A percentile compares a stretch with the other conserved stretches of the same genome.
Evolutionary conservation across 2,797 vertebrate genomes (phyloP).

Genomic region (Saxicola maurus): DNA sequence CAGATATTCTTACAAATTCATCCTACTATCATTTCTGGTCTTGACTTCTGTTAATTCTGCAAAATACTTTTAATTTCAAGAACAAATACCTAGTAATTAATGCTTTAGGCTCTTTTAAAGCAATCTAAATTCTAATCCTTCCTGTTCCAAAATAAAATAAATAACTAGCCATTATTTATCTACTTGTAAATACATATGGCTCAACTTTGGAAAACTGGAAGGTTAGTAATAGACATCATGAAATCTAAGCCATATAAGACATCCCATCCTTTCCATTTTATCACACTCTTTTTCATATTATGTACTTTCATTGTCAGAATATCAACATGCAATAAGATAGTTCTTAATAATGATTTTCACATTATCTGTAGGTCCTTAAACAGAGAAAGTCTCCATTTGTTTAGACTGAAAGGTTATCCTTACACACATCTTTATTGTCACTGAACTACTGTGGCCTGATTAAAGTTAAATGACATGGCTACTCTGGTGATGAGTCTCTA

Average conservation of each 20-base stretch:
- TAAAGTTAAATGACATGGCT: constrained; percentile 5
- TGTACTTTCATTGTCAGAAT: neutral
- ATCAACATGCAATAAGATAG: neutral
- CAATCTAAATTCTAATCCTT: neutral
- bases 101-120: neutral
- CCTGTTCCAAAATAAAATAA: neutral
- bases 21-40: neutral
- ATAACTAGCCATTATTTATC: neutral
- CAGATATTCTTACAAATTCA: neutral
- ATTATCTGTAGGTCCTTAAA: neutral
- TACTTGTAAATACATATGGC: neutral
- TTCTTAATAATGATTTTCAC: neutral
- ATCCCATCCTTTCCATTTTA: neutral
- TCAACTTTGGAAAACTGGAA: neutral
- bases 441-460: neutral
- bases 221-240: neutral
- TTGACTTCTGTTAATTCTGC: neutral
- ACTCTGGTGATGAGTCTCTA: neutral
- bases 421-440: neutral
- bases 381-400: neutral
- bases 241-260: neutral
- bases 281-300: neutral
- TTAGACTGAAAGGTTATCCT: neutral
- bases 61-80: neutral
- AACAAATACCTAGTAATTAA: neutral